Conservation (phyloP, 2,797 vertebrate species). For the Rhadinocentrus ornatus region DNA sequence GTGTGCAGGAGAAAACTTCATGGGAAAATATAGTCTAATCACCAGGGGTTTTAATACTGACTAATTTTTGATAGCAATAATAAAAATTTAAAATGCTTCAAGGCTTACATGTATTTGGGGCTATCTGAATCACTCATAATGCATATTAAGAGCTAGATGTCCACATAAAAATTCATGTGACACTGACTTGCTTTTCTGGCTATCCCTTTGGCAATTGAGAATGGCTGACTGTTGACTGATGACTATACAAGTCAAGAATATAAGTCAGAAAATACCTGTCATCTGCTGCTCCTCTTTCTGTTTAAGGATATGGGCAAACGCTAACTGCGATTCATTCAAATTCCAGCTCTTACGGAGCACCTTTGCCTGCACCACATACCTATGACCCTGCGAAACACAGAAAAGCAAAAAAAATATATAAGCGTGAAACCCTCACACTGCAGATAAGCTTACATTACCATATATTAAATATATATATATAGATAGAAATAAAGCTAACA, state of each 20-base stretch:
- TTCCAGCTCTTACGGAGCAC: slow-evolving; percentile 89
- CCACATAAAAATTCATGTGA: slow-evolving; percentile 22
- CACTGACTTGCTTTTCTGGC: slow-evolving; percentile 3
- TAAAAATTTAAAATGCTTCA: slow-evolving; percentile 24
- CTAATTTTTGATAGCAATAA: slow-evolving; percentile 14
- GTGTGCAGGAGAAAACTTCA: slow-evolving; percentile 38
- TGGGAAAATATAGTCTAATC: slow-evolving; percentile 11
- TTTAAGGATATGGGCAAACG: slow-evolving; percentile 83
- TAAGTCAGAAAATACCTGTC: too few relatives aligned
- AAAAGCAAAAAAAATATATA: slow-evolving; percentile 2
- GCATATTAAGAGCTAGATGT: neutral
- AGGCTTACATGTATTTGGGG: neutral
- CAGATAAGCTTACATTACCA: neutral
- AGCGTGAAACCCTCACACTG: neutral
- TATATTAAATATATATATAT: too few relatives aligned
- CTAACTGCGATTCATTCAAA: slow-evolving; percentile 83
- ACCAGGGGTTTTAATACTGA: slow-evolving; percentile 5
- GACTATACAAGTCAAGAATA: too few relatives aligned
- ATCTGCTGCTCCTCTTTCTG: slow-evolving; percentile 84
- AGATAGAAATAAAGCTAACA: slow-evolving; percentile 8
- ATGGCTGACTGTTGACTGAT: slow-evolving; percentile 8
- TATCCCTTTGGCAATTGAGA: neutral
- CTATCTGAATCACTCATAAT: slow-evolving; percentile 3
- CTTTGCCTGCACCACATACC: slow-evolving; percentile 87
- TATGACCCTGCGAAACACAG: slow-evolving; percentile 82